Conservation (phyloP, 2,797 vertebrate genomes). For the Oreonectes daqikongensis region DNA sequence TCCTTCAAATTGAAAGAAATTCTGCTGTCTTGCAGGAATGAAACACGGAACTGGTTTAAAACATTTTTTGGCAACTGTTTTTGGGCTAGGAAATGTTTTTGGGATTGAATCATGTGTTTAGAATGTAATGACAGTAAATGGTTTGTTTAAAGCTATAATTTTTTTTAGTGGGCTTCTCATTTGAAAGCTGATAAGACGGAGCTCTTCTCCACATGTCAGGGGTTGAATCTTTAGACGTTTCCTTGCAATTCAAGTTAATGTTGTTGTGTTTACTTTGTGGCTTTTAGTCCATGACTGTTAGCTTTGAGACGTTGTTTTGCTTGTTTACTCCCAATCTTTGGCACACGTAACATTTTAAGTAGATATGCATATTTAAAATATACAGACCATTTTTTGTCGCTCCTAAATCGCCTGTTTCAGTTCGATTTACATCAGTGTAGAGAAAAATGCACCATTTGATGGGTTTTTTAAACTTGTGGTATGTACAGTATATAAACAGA, state of each 20-base stretch:
- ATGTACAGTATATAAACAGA: not conserved
- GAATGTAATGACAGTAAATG: slow-evolving; percentile 26
- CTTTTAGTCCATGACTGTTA: not conserved
- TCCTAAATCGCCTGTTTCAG: not conserved
- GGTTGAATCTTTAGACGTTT: not conserved
- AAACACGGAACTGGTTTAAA: not conserved
- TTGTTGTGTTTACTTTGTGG: slow-evolving; percentile 4
- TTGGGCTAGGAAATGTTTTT: slow-evolving; percentile 14
- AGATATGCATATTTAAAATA: not conserved
- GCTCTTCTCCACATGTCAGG: slow-evolving; percentile 8
- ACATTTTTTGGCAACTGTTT: not conserved
- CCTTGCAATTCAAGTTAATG: slow-evolving; percentile 6
- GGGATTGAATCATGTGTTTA: not conserved
- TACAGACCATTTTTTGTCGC: not conserved
- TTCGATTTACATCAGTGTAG: not conserved
- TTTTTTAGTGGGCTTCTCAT: slow-evolving; percentile 28
- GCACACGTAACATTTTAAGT: not conserved
- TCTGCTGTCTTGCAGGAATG: not conserved
- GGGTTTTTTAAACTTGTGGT: not conserved
- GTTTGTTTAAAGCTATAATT: slow-evolving; percentile 30
- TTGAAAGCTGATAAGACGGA: slow-evolving; percentile 26
- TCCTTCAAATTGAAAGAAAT: not conserved
- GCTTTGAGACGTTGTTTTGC: not conserved
- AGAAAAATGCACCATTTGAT: not conserved
- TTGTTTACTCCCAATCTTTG: not conserved